A percentile compares a stretch with the other conserved stretches of the same genome.
Evolutionary conservation across 2,113 vertebrate species (phyloP).

Genomic region (Oophaga pumilio): DNA sequence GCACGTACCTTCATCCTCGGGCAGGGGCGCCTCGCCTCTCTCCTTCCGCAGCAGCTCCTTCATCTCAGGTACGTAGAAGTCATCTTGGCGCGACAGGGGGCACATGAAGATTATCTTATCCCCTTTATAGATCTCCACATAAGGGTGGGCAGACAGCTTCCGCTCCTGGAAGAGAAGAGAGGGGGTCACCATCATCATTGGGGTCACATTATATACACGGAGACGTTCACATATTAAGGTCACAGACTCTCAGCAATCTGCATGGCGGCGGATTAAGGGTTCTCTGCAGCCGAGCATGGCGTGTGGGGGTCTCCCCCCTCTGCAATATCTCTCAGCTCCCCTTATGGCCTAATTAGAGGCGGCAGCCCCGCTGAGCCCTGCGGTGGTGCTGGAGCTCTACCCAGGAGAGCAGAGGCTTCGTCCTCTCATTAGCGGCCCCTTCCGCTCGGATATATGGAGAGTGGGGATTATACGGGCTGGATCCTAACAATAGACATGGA

Average conservation of each 20-base stretch:
- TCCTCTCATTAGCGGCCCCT: conserved; percentile 44
- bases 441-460: not conserved
- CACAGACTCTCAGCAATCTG: not conserved
- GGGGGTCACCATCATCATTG: not conserved
- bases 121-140: conserved; percentile 85
- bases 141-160: conserved; percentile 88
- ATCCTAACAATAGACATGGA: not conserved
- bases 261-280: not conserved
- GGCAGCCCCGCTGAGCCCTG: conserved; percentile 7
- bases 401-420: conserved; percentile 19
- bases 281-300: not conserved
- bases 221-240: not conserved
- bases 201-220: not conserved
- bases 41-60: conserved; percentile 78
- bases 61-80: conserved; percentile 94
- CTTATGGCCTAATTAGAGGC: conserved; percentile 45
- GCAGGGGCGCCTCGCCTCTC: conserved; percentile 76
- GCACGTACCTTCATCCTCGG: conserved; percentile 81
- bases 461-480: not conserved
- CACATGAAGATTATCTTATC: conserved; percentile 89
- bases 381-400: conserved; percentile 18
- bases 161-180: conserved; percentile 78
- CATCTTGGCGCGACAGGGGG: conserved; percentile 87
- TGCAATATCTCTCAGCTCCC: not conserved
- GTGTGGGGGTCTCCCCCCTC: conserved; percentile 4